phyloP scores from a whole-genome alignment of 2,113 vertebrate genomes.

The Excalfactoria chinensis region DNA sequence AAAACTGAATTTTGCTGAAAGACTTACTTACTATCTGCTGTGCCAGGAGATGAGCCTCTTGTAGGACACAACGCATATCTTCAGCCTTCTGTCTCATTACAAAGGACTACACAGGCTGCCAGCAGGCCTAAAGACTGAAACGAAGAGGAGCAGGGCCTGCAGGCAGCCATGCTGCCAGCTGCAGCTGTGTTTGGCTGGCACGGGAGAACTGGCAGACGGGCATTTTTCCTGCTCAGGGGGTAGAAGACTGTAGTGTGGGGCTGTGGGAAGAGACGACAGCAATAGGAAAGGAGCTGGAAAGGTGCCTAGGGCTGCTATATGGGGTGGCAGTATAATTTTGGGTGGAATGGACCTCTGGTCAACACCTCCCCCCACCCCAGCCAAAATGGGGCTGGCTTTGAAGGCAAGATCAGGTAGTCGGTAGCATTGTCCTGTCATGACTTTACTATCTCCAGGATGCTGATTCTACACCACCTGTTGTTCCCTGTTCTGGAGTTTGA shows the following conservation, averaged over 20 bases:
- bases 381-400: background rate
- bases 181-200: background rate
- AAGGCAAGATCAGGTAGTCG: background rate
- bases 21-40: background rate
- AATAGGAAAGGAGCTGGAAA: background rate
- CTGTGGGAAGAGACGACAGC: background rate
- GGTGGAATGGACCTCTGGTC: background rate
- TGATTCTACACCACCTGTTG: background rate
- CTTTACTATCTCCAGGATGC: background rate
- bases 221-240: background rate
- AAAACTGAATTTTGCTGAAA: background rate
- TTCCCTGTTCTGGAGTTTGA: background rate
- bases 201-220: background rate
- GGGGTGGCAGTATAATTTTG: background rate
- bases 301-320: background rate
- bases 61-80: background rate
- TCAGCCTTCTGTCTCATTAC: constrained; percentile 3
- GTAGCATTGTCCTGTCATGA: background rate
- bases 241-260: background rate
- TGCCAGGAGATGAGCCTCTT: constrained; percentile 27
- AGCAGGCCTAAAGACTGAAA: background rate
- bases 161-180: background rate
- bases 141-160: background rate
- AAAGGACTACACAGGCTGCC: background rate
- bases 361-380: background rate